Percentiles rank a stretch among this genome's conserved stretches.
Conservation (phyloP, 1,140 invertebrate species). For the Brachionus calyciflorus region DNA sequence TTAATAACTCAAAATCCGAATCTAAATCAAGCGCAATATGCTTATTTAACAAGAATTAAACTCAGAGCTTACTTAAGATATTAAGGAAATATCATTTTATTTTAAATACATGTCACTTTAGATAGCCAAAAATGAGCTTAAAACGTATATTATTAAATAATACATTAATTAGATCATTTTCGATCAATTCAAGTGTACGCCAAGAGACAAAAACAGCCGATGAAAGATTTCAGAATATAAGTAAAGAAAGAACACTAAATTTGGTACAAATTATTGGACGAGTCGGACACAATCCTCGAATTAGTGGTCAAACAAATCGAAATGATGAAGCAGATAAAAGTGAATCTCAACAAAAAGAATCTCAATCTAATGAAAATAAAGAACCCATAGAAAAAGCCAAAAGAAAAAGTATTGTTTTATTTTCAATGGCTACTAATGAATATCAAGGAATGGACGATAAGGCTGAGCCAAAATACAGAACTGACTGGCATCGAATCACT, state of each 20-base stretch:
- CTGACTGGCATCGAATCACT: slow-evolving; percentile 47
- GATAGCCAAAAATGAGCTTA: slow-evolving; percentile 25
- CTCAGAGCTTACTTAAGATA: too few species aligned
- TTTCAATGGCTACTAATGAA: slow-evolving; percentile 47
- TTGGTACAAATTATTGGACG: slow-evolving; percentile 45
- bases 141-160: slow-evolving; percentile 13
- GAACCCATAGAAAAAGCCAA: neutral
- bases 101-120: neutral
- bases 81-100: neutral
- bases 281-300: slow-evolving; percentile 36
- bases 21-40: too few species aligned
- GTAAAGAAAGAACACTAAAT: slow-evolving; percentile 36
- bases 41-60: too few species aligned
- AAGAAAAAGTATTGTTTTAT: neutral
- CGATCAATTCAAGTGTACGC: neutral
- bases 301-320: slow-evolving; percentile 14
- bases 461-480: slow-evolving; percentile 9
- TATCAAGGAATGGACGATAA: slow-evolving; percentile 34
- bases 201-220: neutral
- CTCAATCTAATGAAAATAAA: too few species aligned
- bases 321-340: too few species aligned
- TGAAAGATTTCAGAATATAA: slow-evolving; percentile 6
- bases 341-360: neutral
- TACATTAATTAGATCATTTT: slow-evolving; percentile 2
- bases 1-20: too few species aligned